Evolutionary conservation across 2,888 invertebrate species (phyloP), one percentile per base, ranked within the genome.

Genomic region (Hemistola chrysoprasaria): DNA sequence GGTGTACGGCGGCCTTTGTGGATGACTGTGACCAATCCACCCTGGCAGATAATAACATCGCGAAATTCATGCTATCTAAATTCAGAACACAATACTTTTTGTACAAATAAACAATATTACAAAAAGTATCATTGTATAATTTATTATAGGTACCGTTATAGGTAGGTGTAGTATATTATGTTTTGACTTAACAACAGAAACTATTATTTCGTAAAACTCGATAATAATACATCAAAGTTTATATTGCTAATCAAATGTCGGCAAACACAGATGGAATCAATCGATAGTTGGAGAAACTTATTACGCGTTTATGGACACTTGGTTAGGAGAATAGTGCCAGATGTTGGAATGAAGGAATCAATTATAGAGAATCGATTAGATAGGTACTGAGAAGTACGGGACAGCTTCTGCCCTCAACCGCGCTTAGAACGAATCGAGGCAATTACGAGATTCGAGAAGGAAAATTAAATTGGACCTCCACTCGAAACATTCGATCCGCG

Each of bases 371-470:
- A 78, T 72, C 76, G 70, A 79, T 83, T 81, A 78, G 68, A 55
- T 33, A 24, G 37, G 36, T 45, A 44, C 43, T 52, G 3, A 28
- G 37, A 39, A 33, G 56, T 56, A 59, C 47, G 37, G 47, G 60
- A 59, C 65, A 67, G 71, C 74, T 76, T 69, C 80, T 69, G 71
- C 69, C 59, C 59, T 65, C 57, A 47, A 61, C 56, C 62, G 69
- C 65, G 59, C 71, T 76, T 81, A 83, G 82, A 86, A 86, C 82
- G 83, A 82, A 86, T 87, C 78, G 72, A 71, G 70, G 75, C 79
- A 85, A 86, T 86, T 84, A 86, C 78, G 70, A 74, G 66, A 75
- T 71, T 68, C 73, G 72, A 71, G 65, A 65, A 74, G 75, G 78
- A 78, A 84, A 85, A 85, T 83, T 82, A 83, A 84, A 85, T 83